These are phyloP conservation scores for Odontamblyopus lacepedii DNA, from an alignment of 2,797 vertebrate genomes.

Conservation along the genomic window DNA sequence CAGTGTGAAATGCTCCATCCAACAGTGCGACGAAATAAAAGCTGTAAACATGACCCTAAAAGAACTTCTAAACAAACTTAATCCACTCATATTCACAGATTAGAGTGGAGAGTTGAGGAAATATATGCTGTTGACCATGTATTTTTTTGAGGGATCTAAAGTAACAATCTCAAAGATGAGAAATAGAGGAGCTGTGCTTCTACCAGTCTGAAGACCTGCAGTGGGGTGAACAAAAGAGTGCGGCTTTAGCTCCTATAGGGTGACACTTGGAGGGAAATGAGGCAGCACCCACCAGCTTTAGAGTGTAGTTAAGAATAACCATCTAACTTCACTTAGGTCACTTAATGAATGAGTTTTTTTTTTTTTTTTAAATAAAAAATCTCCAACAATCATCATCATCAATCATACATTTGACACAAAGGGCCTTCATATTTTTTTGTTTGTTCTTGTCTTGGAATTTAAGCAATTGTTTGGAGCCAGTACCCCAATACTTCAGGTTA, in stretches of 20 bases:
- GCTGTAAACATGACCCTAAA: neutral
- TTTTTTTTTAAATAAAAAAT: too few relatives aligned
- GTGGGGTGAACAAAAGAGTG: neutral
- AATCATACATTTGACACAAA: too few relatives aligned
- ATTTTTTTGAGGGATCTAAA: slow-evolving; percentile 38
- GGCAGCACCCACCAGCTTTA: neutral
- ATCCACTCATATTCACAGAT: slow-evolving; percentile 27
- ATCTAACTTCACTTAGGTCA: neutral
- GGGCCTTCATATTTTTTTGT: too few relatives aligned
- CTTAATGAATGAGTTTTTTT: too few relatives aligned
- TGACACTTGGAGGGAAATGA: neutral
- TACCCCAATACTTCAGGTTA: too few relatives aligned
- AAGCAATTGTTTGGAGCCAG: too few relatives aligned
- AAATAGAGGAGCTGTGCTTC: slow-evolving; percentile 27
- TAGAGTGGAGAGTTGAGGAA: slow-evolving; percentile 31
- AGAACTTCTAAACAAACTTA: slow-evolving; percentile 34
- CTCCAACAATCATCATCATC: too few relatives aligned
- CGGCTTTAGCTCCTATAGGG: neutral
- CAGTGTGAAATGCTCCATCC: neutral
- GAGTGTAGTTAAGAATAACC: neutral
- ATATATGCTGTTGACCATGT: slow-evolving; percentile 37
- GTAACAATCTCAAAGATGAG: slow-evolving; percentile 18
- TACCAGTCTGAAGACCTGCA: slow-evolving; percentile 35
- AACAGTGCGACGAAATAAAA: slow-evolving; percentile 3
- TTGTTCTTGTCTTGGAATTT: too few relatives aligned